These are phyloP conservation scores for Pandemis cinnamomeana DNA, from an alignment of 2,888 invertebrate genomes.

Conservation along the genomic window DNA sequence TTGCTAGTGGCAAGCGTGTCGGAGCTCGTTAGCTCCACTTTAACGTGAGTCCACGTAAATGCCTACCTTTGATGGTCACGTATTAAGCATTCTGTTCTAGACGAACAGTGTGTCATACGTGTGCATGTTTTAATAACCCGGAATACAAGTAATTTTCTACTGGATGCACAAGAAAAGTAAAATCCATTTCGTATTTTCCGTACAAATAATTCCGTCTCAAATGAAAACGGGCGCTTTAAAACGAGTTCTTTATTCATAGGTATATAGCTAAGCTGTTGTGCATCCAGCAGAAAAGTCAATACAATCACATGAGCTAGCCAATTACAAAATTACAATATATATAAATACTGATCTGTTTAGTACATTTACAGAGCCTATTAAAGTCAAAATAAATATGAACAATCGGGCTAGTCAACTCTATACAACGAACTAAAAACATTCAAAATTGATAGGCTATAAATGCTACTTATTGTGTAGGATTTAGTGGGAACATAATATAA, in stretches of 20 bases:
- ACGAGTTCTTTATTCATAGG: not conserved
- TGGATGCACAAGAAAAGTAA: not conserved
- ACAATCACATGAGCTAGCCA: too few species aligned
- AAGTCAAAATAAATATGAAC: too few species aligned
- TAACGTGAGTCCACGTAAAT: not conserved
- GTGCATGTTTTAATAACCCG: not conserved
- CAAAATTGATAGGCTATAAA: too few species aligned
- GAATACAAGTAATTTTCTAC: not conserved
- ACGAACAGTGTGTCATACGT: not conserved
- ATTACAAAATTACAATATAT: too few species aligned
- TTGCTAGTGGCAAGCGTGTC: slow-evolving; percentile 11
- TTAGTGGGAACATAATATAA: not conserved
- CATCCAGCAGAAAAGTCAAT: too few species aligned
- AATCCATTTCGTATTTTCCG: not conserved
- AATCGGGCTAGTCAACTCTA: too few species aligned
- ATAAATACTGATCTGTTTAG: too few species aligned
- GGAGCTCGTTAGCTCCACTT: slow-evolving; percentile 9
- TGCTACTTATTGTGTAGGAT: not conserved
- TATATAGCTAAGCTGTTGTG: not conserved
- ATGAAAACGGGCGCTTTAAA: not conserved
- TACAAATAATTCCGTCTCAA: not conserved
- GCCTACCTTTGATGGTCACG: not conserved
- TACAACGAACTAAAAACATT: too few species aligned
- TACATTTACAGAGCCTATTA: too few species aligned
- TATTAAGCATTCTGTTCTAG: not conserved